Conservation (phyloP, 30 jellyfish, hydroid and myxozoan species). For the Pelagia noctiluca region DNA sequence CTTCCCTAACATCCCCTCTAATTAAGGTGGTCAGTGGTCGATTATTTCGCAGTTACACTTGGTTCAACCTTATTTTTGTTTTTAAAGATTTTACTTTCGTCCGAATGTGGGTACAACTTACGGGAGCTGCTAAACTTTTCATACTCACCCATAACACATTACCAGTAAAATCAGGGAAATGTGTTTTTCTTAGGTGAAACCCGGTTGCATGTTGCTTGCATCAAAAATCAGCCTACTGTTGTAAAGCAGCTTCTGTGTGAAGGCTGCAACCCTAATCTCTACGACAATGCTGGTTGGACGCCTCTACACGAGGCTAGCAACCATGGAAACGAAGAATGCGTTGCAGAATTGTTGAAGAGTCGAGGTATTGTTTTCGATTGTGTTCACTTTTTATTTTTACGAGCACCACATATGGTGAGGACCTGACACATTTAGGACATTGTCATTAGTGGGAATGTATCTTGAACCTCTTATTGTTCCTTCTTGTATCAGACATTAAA, state of each 20-base stretch:
- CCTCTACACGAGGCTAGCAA: slow-evolving; percentile 87
- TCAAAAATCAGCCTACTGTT: slow-evolving; percentile 50
- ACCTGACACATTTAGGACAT: background rate
- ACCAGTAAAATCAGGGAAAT: too few relatives aligned
- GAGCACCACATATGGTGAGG: background rate
- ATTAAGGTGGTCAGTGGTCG: too few relatives aligned
- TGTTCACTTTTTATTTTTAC: background rate
- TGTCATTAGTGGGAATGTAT: background rate
- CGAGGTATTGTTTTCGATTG: slow-evolving; percentile 38
- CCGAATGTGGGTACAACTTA: too few relatives aligned
- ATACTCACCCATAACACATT: too few relatives aligned
- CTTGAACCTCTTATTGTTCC: background rate
- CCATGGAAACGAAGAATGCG: slow-evolving; percentile 73
- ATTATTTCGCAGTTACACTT: too few relatives aligned
- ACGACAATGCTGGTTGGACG: slow-evolving; percentile 86
- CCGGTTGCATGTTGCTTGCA: slow-evolving; percentile 83
- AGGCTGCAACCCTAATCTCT: slow-evolving; percentile 66
- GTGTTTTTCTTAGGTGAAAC: slow-evolving; percentile 76
- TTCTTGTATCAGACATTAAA: too few relatives aligned
- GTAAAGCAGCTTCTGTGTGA: slow-evolving; percentile 51
- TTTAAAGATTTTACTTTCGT: too few relatives aligned
- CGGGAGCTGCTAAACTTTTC: too few relatives aligned
- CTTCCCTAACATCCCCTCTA: too few relatives aligned
- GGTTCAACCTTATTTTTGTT: too few relatives aligned
- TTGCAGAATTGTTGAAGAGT: slow-evolving; percentile 63